Evolutionary conservation across 2,888 invertebrate genomes (phyloP), one percentile per base, ranked within the genome.

Genomic region (Neoascia interrupta): DNA sequence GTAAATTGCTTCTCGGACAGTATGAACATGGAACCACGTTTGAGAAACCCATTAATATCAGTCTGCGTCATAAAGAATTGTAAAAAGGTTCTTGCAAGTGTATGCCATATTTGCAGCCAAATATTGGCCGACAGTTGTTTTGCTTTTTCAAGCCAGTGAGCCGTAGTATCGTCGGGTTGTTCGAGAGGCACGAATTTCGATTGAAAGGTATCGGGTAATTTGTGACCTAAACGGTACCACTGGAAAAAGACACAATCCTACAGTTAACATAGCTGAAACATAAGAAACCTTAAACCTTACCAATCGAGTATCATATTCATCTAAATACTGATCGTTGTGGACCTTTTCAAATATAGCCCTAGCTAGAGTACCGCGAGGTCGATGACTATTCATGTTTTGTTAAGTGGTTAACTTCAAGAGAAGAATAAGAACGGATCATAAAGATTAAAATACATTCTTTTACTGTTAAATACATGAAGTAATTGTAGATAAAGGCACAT

Each of bases 11-110:
- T 90, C 73, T 92, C 91, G 0, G 98, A 98, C 83, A 97, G 91
- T 49, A 99, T 97, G 89, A 97, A 98, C 99, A 99, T 99, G 1
- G 97, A 97, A 5, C 99, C 99, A 53, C 99, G 92, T 11, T 94
- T 94, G 10, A 98, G 90, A 89, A 88, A 96, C 93, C 98, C 98
- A 90, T 98, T 99, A 82, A 97, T 95, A 83, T 97, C 97, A 1
- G 98, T 99, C 87, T 95, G 94, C 23, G 97, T 95, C 94, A 98
- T 95, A 90, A 98, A 97, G 89, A 94, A 93, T 81, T 94, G 93
- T 15, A 98, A 91, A 36, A 98, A 89, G n/a, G 95, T 92, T 84
- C 95, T 94, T 11, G 95, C 95, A 31, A 98, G 84, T 31, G 95
- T 92, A 89, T 98, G 96, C 94, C 96, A 97, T 79, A 97, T 90